Percentiles rank a stretch among this genome's conserved stretches.
Conservation (phyloP, 2,888 invertebrate species). For the Napeogenes sylphis region DNA sequence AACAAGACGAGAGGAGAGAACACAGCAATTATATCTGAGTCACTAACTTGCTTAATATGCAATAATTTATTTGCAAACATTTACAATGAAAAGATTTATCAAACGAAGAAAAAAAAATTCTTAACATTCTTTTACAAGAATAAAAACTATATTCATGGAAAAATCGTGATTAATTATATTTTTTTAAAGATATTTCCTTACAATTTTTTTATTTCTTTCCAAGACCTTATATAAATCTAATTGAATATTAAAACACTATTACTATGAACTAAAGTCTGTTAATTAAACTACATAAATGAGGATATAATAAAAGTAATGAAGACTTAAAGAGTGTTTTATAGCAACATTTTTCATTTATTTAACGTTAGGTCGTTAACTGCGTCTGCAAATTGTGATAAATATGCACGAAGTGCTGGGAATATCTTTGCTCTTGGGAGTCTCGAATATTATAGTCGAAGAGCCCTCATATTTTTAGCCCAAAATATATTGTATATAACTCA, state of each 20-base stretch:
- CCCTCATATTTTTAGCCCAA: neutral
- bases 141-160: too few relatives aligned
- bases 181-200: too few relatives aligned
- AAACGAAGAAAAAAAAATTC: neutral
- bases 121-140: neutral
- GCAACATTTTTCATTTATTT: slow-evolving; percentile 7
- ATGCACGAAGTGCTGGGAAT: slow-evolving; percentile 13
- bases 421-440: slow-evolving; percentile 10
- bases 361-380: slow-evolving; percentile 10
- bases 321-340: slow-evolving; percentile 6
- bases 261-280: slow-evolving; percentile 1
- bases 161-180: too few relatives aligned
- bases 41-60: neutral
- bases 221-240: too few relatives aligned
- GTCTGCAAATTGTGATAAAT: slow-evolving; percentile 17
- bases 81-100: neutral
- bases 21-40: neutral
- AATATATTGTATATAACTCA: neutral
- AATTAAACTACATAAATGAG: slow-evolving; percentile 2
- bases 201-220: too few relatives aligned
- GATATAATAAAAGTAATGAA: slow-evolving; percentile 2
- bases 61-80: slow-evolving; percentile 1
- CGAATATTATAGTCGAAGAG: slow-evolving; percentile 6
- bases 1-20: neutral
- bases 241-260: slow-evolving; percentile 1